These are phyloP conservation scores for Charadrius vociferus DNA, from an alignment of 2,113 vertebrate genomes.

Conservation along the genomic window DNA sequence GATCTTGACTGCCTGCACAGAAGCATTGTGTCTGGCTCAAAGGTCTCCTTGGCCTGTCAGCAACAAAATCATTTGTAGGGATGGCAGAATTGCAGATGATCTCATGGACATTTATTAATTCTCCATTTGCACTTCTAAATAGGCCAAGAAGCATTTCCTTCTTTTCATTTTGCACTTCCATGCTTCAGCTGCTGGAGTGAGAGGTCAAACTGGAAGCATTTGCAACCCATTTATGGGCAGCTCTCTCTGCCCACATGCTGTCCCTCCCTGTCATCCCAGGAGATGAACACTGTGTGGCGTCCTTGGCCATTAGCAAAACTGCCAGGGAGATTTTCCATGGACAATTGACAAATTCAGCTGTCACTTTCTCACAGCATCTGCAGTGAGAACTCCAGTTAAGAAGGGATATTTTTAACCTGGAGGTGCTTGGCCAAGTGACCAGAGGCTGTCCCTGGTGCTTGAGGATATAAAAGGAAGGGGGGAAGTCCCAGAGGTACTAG, in stretches of 20 bases:
- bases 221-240: background rate
- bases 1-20: background rate
- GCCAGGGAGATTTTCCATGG: slow-evolving; percentile 22
- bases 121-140: background rate
- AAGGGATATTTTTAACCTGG: slow-evolving; percentile 16
- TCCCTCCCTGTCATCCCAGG: background rate
- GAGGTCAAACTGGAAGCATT: background rate
- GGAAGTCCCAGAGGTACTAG: background rate
- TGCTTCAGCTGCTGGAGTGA: background rate
- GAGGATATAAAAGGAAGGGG: background rate
- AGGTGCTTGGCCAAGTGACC: background rate
- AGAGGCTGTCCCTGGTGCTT: background rate
- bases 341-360: background rate
- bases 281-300: background rate
- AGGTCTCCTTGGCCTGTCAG: background rate
- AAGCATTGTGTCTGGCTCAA: background rate
- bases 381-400: background rate
- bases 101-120: background rate
- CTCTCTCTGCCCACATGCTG: background rate
- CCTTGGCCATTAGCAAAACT: background rate
- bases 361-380: background rate
- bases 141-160: background rate
- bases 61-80: background rate
- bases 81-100: background rate
- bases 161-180: slow-evolving; percentile 11